phyloP scores from a whole-genome alignment of 2,797 vertebrate genomes.

The Intellagama lesueurii region DNA sequence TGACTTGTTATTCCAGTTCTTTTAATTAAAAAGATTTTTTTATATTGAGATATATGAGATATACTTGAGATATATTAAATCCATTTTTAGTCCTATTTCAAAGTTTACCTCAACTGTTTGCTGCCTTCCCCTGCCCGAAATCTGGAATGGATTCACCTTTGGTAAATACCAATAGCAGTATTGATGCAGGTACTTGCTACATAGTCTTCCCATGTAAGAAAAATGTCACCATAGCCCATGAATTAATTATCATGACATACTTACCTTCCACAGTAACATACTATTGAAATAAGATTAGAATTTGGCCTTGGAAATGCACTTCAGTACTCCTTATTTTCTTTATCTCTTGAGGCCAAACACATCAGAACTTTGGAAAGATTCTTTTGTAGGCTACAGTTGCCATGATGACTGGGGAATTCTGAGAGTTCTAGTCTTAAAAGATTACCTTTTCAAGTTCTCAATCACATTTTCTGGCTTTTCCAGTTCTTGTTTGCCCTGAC shows the following conservation, averaged over 20 bases:
- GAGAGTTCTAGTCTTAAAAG: background rate
- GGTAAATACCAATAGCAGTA: background rate
- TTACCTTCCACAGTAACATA: background rate
- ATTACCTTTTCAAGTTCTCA: background rate
- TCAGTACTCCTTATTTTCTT: background rate
- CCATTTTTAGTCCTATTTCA: background rate
- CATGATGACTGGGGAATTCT: no score
- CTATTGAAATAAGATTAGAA: background rate
- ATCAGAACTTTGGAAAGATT: background rate
- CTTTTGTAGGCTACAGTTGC: no score
- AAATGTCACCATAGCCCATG: background rate
- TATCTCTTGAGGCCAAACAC: background rate
- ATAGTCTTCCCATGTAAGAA: background rate
- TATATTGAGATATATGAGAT: background rate
- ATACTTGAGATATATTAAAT: background rate
- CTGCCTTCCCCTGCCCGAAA: background rate
- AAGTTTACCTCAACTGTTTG: background rate
- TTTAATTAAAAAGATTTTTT: constrained; percentile 1
- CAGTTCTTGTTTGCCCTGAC: background rate
- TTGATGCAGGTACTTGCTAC: background rate
- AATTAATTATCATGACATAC: no score
- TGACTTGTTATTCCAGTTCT: background rate
- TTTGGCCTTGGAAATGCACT: background rate
- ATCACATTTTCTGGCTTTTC: background rate
- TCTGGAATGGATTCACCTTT: background rate